Evolutionary conservation across 2,888 invertebrate species (phyloP), one percentile per base, ranked within the genome.

Genomic region (Ectropis crepuscularia): DNA sequence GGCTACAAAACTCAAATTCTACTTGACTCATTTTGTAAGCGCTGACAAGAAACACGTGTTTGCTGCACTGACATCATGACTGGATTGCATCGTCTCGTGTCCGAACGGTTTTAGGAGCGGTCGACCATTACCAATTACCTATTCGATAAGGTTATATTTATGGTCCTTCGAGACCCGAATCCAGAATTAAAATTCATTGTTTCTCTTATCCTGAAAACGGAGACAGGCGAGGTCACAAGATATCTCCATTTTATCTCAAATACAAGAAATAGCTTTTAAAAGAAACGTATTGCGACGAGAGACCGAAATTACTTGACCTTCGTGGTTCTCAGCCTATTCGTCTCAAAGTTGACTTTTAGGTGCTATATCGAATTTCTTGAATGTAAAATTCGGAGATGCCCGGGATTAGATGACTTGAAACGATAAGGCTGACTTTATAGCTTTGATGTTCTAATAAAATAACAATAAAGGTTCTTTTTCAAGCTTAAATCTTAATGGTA

Each of bases 241-340:
- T 90, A 90, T 90, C 89, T 63, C 46, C 72, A 79, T 77, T 82
- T 91, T 92, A 92, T 92, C 92, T 83, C 53, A 11, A 75, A 81
- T 81, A 92, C 92, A 92, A 87, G 92, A 86, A 92, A 92, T 86
- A 87, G 91, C 92, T 92, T 92, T 92, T 92, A 92, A 86, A 83
- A 79, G 78, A 73, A 77, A 76, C 59, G 59, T 47, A 50, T 59
- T 41, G 50, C 73, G 84, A 77, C 79, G 73, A 85, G 75, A 76
- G 70, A 70, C 12, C 62, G 41, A 57, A 47, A 87, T 89, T 87
- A 88, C 79, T 83, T 86, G 86, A 86, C 86, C 88, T 89, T 74
- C 75, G 80, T 77, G 82, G 58, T 65, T 63, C 53, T 53, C 49
- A 58, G 43, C 82, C 81, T 77, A 79, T 81, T 79, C 79, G 78